A percentile compares a stretch with the other conserved stretches of the same genome.
These are phyloP conservation scores for Tachypleus tridentatus DNA, from an alignment of 1,140 invertebrate genomes.

Conservation along the genomic window DNA sequence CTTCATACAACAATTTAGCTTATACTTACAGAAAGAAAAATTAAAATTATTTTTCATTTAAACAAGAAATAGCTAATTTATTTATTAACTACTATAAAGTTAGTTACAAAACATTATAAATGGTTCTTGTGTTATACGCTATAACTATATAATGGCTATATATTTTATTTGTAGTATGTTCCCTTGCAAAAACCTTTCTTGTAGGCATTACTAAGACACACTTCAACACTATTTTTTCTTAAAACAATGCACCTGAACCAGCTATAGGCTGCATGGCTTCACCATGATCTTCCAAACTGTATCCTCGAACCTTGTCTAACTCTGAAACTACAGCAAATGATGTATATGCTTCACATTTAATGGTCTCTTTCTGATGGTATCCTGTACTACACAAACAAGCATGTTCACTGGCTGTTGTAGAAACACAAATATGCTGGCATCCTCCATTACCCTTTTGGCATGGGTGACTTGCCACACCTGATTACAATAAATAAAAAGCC, in stretches of 20 bases:
- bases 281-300: conserved; percentile 63
- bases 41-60: background rate
- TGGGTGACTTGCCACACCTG: conserved; percentile 56
- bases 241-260: conserved; percentile 45
- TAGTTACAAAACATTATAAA: too few species aligned
- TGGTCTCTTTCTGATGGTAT: conserved; percentile 53
- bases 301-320: conserved; percentile 71
- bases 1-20: background rate
- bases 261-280: conserved; percentile 93
- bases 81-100: too few species aligned
- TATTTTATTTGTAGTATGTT: too few species aligned
- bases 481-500: too few species aligned
- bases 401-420: conserved; percentile 50
- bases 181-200: too few species aligned
- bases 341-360: conserved; percentile 63
- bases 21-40: conserved; percentile 2
- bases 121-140: too few species aligned
- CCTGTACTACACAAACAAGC: conserved; percentile 79
- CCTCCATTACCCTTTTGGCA: conserved; percentile 76
- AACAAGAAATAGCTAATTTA: too few species aligned
- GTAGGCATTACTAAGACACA: too few species aligned
- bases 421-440: conserved; percentile 88
- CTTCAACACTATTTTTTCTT: too few species aligned
- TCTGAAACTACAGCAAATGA: conserved; percentile 87
- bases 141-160: too few species aligned